A percentile compares a stretch with the other conserved stretches of the same genome.
These are phyloP conservation scores for Sinhomidia bicolor DNA, from an alignment of 2,888 invertebrate species.

Conservation along the genomic window DNA sequence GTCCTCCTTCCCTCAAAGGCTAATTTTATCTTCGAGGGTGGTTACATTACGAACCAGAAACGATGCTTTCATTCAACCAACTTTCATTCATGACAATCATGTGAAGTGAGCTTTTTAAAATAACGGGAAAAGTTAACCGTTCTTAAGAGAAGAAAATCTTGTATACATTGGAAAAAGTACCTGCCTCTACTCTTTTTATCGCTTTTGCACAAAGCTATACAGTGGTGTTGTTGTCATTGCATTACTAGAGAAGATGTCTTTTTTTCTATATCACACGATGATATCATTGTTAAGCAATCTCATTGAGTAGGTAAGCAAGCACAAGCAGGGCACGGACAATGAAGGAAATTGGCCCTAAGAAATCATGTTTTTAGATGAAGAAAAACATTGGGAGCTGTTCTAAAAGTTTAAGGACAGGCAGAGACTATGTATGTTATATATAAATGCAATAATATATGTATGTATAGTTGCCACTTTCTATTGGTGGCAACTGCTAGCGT, in stretches of 20 bases:
- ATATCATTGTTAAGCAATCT: slow-evolving; percentile 19
- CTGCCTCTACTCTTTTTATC: neutral
- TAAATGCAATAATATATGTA: too few relatives aligned
- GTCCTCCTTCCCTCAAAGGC: slow-evolving; percentile 5
- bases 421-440: too few relatives aligned
- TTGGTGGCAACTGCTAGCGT: too few relatives aligned
- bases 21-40: slow-evolving; percentile 33
- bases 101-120: neutral
- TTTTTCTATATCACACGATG: neutral
- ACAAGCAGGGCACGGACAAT: neutral
- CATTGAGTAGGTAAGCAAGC: too few relatives aligned
- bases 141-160: neutral
- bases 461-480: too few relatives aligned
- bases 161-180: too few relatives aligned
- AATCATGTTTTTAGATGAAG: neutral
- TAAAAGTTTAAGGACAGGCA: too few relatives aligned
- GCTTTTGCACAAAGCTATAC: neutral
- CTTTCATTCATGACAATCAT: neutral
- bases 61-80: neutral
- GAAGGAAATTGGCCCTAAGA: neutral
- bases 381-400: neutral
- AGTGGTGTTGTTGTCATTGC: neutral
- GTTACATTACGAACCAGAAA: neutral
- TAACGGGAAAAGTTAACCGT: neutral
- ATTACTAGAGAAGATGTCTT: neutral